Conservation (phyloP, 1,140 invertebrate genomes). For the Apis laboriosa region DNA sequence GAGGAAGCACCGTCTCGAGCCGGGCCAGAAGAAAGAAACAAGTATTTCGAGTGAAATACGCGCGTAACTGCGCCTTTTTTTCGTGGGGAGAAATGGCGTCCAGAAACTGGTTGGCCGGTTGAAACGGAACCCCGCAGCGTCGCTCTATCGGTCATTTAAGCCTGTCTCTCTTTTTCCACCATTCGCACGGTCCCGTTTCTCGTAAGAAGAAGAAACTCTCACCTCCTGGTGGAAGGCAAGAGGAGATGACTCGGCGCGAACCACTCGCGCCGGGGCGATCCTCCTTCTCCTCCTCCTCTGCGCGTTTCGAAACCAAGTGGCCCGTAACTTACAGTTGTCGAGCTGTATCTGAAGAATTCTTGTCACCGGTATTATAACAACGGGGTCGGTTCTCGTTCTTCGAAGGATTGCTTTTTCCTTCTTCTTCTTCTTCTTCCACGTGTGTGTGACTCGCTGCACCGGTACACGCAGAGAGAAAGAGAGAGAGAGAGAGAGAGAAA, state of each 20-base stretch:
- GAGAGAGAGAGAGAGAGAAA: neutral
- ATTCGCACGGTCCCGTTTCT: neutral
- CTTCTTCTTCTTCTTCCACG: neutral
- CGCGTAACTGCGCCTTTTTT: slow-evolving; percentile 42
- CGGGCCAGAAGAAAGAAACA: slow-evolving; percentile 34
- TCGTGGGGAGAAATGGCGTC: slow-evolving; percentile 24
- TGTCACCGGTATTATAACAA: neutral
- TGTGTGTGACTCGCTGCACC: neutral
- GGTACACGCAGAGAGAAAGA: neutral
- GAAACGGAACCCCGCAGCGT: slow-evolving; percentile 47
- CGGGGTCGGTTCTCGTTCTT: neutral
- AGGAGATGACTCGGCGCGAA: slow-evolving; percentile 21
- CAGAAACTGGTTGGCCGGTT: slow-evolving; percentile 41
- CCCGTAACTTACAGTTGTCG: slow-evolving; percentile 10
- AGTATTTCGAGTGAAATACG: slow-evolving; percentile 51
- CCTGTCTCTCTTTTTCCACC: slow-evolving; percentile 16
- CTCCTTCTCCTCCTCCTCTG: neutral
- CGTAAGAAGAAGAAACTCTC: neutral
- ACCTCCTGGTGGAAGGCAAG: neutral
- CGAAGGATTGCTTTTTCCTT: neutral
- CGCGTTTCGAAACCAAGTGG: slow-evolving; percentile 25
- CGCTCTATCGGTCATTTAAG: slow-evolving; percentile 52
- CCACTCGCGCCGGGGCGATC: neutral
- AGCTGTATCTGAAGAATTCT: slow-evolving; percentile 31
- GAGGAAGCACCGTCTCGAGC: slow-evolving; percentile 52